Percentiles rank a stretch among this genome's conserved stretches.
These are phyloP conservation scores for Sphaerophoria rueppellii DNA, from an alignment of 2,888 invertebrate species.

Conservation along the genomic window DNA sequence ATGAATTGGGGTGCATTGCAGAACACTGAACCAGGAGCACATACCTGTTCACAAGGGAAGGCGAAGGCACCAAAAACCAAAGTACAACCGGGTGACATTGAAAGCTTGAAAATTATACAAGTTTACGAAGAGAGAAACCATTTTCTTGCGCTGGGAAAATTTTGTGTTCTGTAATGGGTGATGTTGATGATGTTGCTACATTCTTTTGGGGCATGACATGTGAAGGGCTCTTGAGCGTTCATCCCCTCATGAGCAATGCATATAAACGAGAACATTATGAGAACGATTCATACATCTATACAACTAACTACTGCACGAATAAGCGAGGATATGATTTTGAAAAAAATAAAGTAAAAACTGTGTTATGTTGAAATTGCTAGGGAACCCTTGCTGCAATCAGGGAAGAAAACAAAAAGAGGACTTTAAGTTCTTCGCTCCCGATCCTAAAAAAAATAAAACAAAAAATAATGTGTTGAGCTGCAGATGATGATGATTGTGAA, in stretches of 20 bases:
- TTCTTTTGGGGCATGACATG: conserved; percentile 66
- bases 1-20: conserved; percentile 49
- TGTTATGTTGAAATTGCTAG: conserved; percentile 5
- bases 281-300: neutral
- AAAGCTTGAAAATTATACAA: conserved; percentile 46
- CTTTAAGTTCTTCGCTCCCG: conserved; percentile 24
- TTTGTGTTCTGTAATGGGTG: conserved; percentile 45
- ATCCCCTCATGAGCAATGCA: conserved; percentile 43
- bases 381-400: conserved; percentile 8
- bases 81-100: conserved; percentile 39
- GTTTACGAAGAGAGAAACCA: conserved; percentile 27
- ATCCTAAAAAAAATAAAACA: neutral
- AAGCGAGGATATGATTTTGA: conserved; percentile 17
- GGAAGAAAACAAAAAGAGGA: neutral
- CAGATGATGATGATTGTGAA: neutral
- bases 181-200: conserved; percentile 57
- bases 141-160: conserved; percentile 40
- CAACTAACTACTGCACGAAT: neutral
- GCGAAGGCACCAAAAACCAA: too few species aligned
- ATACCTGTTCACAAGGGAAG: conserved; percentile 22
- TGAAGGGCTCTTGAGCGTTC: conserved; percentile 62
- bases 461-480: neutral
- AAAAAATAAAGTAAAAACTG: conserved; percentile 27
- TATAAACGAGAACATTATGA: neutral
- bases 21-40: neutral